Evolutionary conservation across 30 jellyfish, hydroid and myxozoan species (phyloP).

Genomic region (Cassiopea andromeda): DNA sequence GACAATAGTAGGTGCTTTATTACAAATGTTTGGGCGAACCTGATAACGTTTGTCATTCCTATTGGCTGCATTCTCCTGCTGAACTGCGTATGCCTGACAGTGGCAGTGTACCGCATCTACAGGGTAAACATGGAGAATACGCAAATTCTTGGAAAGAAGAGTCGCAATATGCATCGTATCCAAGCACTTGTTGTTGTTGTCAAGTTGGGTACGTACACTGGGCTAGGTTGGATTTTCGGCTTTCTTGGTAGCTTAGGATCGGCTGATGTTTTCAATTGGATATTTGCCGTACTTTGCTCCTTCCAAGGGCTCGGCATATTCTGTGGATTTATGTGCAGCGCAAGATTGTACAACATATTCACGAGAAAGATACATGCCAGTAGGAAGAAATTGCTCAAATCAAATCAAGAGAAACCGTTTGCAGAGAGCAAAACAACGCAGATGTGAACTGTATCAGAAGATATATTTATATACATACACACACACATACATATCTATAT

Average conservation of each 20-base stretch:
- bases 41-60: conserved; percentile 41
- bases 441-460: background rate
- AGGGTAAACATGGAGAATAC: conserved; percentile 6
- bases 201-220: conserved; percentile 53
- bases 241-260: conserved; percentile 17
- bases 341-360: background rate
- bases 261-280: conserved; percentile 6
- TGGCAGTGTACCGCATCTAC: conserved; percentile 37
- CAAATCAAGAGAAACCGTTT: background rate
- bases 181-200: conserved; percentile 16
- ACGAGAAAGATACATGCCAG: background rate
- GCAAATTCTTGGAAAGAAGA: conserved; percentile 12
- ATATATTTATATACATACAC: no score
- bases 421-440: conserved; percentile 6
- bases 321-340: conserved; percentile 38
- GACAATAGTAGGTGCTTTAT: conserved; percentile 49
- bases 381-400: background rate
- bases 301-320: conserved; percentile 54
- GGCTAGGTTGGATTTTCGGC: conserved; percentile 67
- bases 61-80: conserved; percentile 33
- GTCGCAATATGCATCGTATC: conserved; percentile 17
- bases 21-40: conserved; percentile 53
- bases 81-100: conserved; percentile 39
- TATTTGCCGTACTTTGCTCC: conserved; percentile 37
- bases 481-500: no score